Percentiles rank a stretch among this genome's conserved stretches.
These are phyloP conservation scores for Drosophila arizonae DNA, from an alignment of 1,140 invertebrate genomes.

Conservation along the genomic window DNA sequence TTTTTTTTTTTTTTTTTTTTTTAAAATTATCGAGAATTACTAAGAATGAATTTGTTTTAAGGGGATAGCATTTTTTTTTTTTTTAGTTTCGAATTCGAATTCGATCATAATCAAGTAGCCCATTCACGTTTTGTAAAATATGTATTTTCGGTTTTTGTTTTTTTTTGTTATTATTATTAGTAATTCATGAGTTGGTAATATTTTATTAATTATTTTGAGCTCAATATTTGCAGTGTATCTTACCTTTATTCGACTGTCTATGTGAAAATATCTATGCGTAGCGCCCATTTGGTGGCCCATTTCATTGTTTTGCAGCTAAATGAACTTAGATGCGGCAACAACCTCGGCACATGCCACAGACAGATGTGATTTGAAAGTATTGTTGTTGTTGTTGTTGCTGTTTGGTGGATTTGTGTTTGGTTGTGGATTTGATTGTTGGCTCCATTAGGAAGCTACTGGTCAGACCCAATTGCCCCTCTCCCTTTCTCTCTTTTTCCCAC, in stretches of 20 bases:
- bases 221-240: not conserved
- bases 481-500: not conserved
- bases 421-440: constrained; percentile 24
- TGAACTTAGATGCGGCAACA: constrained; percentile 34
- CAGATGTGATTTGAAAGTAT: constrained; percentile 34
- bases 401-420: constrained; percentile 17
- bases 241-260: not conserved
- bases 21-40: too few relatives aligned
- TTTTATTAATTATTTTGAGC: too few relatives aligned
- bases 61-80: too few relatives aligned
- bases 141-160: constrained; percentile 31
- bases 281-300: not conserved
- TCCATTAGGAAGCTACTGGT: constrained; percentile 42
- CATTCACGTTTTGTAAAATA: constrained; percentile 35
- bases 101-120: not conserved
- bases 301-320: constrained; percentile 23
- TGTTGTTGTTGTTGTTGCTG: constrained; percentile 24
- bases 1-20: too few relatives aligned
- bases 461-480: not conserved
- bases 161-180: constrained; percentile 25
- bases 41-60: too few relatives aligned
- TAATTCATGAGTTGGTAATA: too few relatives aligned
- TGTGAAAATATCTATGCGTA: too few relatives aligned
- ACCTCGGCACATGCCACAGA: constrained; percentile 1
- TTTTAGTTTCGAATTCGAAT: too few relatives aligned